Percentiles rank a stretch among this genome's conserved stretches.
phyloP scores from a whole-genome alignment of 1,140 invertebrate genomes.

The Cydia strobilella region DNA sequence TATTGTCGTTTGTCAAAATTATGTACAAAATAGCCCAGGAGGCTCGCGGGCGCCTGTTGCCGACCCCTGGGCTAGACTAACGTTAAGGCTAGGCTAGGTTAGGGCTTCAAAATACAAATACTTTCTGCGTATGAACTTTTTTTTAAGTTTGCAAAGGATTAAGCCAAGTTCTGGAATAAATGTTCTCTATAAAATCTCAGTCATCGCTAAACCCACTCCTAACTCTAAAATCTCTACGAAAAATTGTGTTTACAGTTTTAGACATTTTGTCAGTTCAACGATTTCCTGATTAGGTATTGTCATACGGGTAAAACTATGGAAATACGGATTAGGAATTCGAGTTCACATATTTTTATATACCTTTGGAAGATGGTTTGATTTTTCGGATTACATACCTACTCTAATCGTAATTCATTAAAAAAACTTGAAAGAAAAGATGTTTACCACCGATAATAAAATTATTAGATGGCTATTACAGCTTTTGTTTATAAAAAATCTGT shows the following conservation, averaged over 20 bases:
- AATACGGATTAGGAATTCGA: not conserved
- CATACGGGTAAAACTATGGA: slow-evolving; percentile 21
- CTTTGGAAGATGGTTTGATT: not conserved
- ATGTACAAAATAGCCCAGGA: no score
- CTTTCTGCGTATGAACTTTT: not conserved
- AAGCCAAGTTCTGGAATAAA: slow-evolving; percentile 8
- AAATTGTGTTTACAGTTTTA: slow-evolving; percentile 46
- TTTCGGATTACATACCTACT: not conserved
- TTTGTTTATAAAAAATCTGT: not conserved
- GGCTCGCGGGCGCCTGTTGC: no score
- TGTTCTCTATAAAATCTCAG: slow-evolving; percentile 16
- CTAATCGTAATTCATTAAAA: not conserved
- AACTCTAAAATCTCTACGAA: slow-evolving; percentile 37
- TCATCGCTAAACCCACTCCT: slow-evolving; percentile 17
- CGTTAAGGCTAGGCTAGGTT: no score
- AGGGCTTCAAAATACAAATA: no score
- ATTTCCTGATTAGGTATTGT: slow-evolving; percentile 47
- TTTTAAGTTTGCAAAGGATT: not conserved
- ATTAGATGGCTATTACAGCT: not conserved
- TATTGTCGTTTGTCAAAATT: no score
- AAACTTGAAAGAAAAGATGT: not conserved
- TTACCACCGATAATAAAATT: not conserved
- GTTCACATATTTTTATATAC: not conserved
- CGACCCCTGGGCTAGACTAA: no score
- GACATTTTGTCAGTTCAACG: slow-evolving; percentile 42